These are phyloP conservation scores for Heteronetta atricapilla DNA, from an alignment of 2,113 vertebrate species.

Conservation along the genomic window DNA sequence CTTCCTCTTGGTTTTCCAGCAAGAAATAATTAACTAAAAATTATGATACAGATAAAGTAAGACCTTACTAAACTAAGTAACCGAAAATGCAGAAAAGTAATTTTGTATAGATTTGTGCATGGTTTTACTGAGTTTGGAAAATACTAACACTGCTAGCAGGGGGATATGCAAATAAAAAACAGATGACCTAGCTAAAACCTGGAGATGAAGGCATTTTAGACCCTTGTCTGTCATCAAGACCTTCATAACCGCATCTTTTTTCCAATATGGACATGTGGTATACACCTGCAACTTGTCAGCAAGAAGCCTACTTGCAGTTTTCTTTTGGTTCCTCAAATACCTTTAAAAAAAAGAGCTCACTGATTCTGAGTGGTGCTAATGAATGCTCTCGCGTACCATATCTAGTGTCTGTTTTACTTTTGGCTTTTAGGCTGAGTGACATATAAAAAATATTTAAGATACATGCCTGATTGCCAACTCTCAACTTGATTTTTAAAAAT, in stretches of 20 bases:
- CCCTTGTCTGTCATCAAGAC: constrained; percentile 67
- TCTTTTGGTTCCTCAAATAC: constrained; percentile 25
- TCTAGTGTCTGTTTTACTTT: not conserved
- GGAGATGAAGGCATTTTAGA: constrained; percentile 56
- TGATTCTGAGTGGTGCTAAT: constrained; percentile 11
- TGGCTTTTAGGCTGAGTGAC: constrained; percentile 1
- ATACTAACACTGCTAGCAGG: not conserved
- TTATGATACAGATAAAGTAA: not conserved
- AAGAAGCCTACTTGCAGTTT: constrained; percentile 26
- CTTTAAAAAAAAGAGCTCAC: constrained; percentile 1
- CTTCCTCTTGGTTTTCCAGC: not conserved
- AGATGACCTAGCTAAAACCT: constrained; percentile 29
- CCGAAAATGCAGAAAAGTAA: not conserved
- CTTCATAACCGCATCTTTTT: constrained; percentile 13
- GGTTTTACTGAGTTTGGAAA: not conserved
- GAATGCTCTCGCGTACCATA: not conserved
- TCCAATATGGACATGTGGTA: constrained; percentile 54
- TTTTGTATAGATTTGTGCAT: not conserved
- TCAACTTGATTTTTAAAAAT: not conserved
- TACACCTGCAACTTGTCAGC: constrained; percentile 67
- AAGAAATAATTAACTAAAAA: not conserved
- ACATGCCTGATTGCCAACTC: not conserved
- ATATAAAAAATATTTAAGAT: not conserved
- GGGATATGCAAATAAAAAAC: constrained; percentile 36
- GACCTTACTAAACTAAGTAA: not conserved